These are phyloP conservation scores for Malacosoma neustria DNA, from an alignment of 2,888 invertebrate genomes.

Conservation along the genomic window DNA sequence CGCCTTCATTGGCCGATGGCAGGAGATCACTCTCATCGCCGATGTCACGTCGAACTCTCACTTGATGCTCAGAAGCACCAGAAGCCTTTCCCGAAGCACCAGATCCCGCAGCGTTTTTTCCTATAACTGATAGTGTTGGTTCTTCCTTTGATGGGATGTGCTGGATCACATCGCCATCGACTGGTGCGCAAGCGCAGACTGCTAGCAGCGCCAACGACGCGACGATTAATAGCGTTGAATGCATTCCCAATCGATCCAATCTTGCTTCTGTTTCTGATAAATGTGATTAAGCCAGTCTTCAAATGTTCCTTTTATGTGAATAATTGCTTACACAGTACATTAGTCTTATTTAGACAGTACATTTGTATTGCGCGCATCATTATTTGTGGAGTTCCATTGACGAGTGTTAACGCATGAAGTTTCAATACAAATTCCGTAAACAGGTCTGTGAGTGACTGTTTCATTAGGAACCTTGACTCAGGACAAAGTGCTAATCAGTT, in stretches of 20 bases:
- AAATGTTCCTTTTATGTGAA: slow-evolving; percentile 35
- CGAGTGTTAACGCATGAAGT: slow-evolving; percentile 42
- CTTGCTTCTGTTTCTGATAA: slow-evolving; percentile 32
- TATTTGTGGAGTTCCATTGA: slow-evolving; percentile 31
- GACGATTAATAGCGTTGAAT: slow-evolving; percentile 55
- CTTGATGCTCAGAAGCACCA: slow-evolving; percentile 40
- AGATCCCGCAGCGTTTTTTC: slow-evolving; percentile 51
- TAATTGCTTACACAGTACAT: slow-evolving; percentile 45
- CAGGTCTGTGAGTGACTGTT: slow-evolving; percentile 35
- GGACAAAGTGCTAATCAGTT: slow-evolving; percentile 37
- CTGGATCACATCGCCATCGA: slow-evolving; percentile 52
- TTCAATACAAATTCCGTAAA: slow-evolving; percentile 29
- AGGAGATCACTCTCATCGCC: slow-evolving; percentile 55
- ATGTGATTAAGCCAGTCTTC: not conserved
- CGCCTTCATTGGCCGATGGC: slow-evolving; percentile 43
- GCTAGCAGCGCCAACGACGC: slow-evolving; percentile 59
- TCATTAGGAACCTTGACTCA: slow-evolving; percentile 39
- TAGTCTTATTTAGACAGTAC: slow-evolving; percentile 45
- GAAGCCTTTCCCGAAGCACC: slow-evolving; percentile 57
- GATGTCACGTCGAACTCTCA: slow-evolving; percentile 40
- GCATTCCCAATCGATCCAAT: slow-evolving; percentile 63
- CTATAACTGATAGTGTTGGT: slow-evolving; percentile 63
- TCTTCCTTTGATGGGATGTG: slow-evolving; percentile 54
- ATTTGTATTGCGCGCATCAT: slow-evolving; percentile 38
- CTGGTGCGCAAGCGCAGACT: slow-evolving; percentile 52